phyloP scores from a whole-genome alignment of 1,140 invertebrate species.

The Bemisia tabaci region DNA sequence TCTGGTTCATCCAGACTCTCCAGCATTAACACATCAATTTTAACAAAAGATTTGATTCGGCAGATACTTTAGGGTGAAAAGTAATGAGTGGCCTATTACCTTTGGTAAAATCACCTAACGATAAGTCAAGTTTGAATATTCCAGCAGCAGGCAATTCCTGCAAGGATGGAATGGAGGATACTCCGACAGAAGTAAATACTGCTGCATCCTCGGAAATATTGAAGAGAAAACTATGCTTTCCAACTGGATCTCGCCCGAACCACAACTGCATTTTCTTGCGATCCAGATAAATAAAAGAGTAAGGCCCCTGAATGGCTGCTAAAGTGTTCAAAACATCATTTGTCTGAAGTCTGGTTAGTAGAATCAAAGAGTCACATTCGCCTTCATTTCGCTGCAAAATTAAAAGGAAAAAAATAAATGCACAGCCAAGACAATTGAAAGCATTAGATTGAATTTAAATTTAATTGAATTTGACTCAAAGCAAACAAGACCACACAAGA shows the following conservation, averaged over 20 bases:
- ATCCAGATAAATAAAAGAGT: conserved; percentile 66
- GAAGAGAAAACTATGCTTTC: conserved; percentile 66
- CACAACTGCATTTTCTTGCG: conserved; percentile 39
- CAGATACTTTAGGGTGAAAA: too few relatives aligned
- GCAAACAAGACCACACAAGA: too few relatives aligned
- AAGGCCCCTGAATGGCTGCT: conserved; percentile 58
- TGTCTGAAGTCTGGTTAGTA: conserved; percentile 10
- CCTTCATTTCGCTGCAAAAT: conserved; percentile 14
- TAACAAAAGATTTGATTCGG: too few relatives aligned
- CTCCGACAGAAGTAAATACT: conserved; percentile 43
- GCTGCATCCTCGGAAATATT: conserved; percentile 31
- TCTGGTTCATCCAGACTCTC: too few relatives aligned
- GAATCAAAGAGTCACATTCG: conserved; percentile 31
- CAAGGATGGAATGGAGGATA: conserved; percentile 36
- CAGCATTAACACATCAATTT: too few relatives aligned
- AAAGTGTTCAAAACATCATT: conserved; percentile 33
- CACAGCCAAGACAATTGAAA: background rate
- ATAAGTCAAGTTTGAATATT: conserved; percentile 47
- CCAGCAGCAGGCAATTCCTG: conserved; percentile 61
- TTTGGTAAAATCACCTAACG: conserved; percentile 19
- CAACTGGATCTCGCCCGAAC: conserved; percentile 75
- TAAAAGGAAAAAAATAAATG: conserved; percentile 23
- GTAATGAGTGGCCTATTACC: too few relatives aligned
- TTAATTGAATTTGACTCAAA: too few relatives aligned
- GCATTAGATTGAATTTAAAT: conserved; percentile 5